These are phyloP conservation scores for Enteromius anoplus DNA, from an alignment of 2,797 vertebrate species.

Conservation along the genomic window DNA sequence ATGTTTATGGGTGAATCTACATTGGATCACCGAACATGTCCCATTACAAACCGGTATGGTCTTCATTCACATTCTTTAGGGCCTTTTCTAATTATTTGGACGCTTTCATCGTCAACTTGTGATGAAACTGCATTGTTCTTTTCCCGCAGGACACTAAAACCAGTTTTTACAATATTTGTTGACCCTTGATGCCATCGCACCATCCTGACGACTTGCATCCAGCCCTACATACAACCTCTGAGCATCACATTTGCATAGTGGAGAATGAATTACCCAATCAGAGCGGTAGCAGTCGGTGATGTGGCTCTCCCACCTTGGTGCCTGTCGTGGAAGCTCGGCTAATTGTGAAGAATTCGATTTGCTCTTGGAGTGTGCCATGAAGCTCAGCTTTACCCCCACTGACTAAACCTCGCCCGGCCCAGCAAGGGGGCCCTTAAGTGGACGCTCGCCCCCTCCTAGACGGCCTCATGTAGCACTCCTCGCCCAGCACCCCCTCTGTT, in stretches of 20 bases:
- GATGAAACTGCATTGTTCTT: background rate
- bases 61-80: background rate
- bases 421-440: slow-evolving; percentile 79
- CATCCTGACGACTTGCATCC: slow-evolving; percentile 7
- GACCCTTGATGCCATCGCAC: slow-evolving; percentile 25
- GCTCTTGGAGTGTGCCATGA: slow-evolving; percentile 85
- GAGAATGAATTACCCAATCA: slow-evolving; percentile 98
- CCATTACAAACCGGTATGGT: background rate
- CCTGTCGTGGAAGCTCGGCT: slow-evolving; percentile 93
- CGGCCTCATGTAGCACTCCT: slow-evolving; percentile 32
- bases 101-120: background rate
- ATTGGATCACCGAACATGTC: background rate
- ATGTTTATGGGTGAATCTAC: background rate
- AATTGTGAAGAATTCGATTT: slow-evolving; percentile 99
- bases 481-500: background rate
- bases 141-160: slow-evolving; percentile 26
- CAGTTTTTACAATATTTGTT: slow-evolving; percentile 37
- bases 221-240: slow-evolving; percentile 27
- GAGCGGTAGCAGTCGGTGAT: slow-evolving; percentile 82
- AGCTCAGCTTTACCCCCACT: slow-evolving; percentile 72
- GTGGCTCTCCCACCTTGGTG: slow-evolving; percentile 84
- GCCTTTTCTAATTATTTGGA: background rate
- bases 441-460: slow-evolving; percentile 68
- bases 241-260: slow-evolving; percentile 88
- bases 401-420: slow-evolving; percentile 72